Base-by-base conservation (phyloP, 2,113 vertebrate genomes). In the Melanostigma gelatinosum region DNA sequence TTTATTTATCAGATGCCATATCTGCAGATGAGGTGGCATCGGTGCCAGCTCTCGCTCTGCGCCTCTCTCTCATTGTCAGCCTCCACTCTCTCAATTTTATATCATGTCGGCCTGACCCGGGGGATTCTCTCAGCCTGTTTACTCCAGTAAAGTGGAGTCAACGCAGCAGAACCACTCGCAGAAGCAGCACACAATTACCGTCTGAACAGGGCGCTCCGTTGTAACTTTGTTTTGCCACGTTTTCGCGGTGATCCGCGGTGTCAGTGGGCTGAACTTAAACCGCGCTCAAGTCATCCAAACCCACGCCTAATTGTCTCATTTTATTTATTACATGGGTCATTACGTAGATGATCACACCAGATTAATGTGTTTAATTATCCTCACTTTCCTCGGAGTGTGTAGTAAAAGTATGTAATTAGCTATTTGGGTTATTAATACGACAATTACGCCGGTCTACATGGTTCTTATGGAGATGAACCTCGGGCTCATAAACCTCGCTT, bases 371-470 rank as follows among this genome's bases (percentile, higher is more conserved):
- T 87, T 87, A 88, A 92, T 94, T 91, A 91, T 85, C 85, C 69
- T 76, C 62, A 80, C 79, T 86, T 88, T 79, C 82, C 80, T 89
- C 87, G 65, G 82, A 66, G 58, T 85, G 80, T 82, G 86, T 71
- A 77, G 86, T 78, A 79, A 85, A 52, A 92, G 85, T 89, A 85
- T 87, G 85, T 91, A 91, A 92, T 90, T 90, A 88, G 80, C 86
- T 83, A 88, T 87, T 90, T 85, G 65, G 80, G 82, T 87, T 90
- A 91, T 91, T 90, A 91, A 93, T 92, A 86, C 85, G 83, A 86
- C 88, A 88, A 92, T 94, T 92, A 93, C 3, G 4, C 71, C n/a
- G 18, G 70, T 55, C 70, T 90, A 57, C 85, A 55, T 70, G 68
- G 72, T 80, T 88, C 76, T 84, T 84, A 91, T 91, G 87, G 87